These are phyloP conservation scores for Xestia sexstrigata DNA, from an alignment of 2,888 invertebrate species.

Conservation along the genomic window DNA sequence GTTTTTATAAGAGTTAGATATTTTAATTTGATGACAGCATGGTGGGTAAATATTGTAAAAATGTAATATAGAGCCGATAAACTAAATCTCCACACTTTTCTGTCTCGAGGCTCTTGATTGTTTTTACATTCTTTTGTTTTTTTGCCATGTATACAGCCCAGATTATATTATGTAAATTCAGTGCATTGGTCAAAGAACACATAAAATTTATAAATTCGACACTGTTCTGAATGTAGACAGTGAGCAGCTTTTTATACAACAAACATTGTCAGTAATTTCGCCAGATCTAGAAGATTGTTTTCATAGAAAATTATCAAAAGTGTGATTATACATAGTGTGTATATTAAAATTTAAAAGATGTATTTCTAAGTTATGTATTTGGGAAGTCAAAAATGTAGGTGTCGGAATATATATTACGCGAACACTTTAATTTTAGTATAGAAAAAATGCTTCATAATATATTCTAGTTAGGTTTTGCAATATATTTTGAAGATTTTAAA, in stretches of 20 bases:
- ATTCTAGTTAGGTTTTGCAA: conserved; percentile 53
- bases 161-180: conserved; percentile 31
- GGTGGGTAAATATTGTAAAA: conserved; percentile 17
- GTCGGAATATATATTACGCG: conserved; percentile 52
- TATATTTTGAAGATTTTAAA: conserved; percentile 42
- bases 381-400: conserved; percentile 59
- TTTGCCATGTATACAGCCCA: conserved; percentile 35
- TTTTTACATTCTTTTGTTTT: conserved; percentile 12
- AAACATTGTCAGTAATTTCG: conserved; percentile 41
- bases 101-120: conserved; percentile 3
- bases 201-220: conserved; percentile 12
- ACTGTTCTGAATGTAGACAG: conserved; percentile 15
- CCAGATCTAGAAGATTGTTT: conserved; percentile 44
- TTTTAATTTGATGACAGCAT: conserved; percentile 18
- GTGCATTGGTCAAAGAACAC: conserved; percentile 35
- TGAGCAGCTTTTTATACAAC: conserved; percentile 45
- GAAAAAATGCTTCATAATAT: conserved; percentile 59
- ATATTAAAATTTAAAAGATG: conserved; percentile 60
- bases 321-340: conserved; percentile 64
- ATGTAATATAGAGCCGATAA: conserved; percentile 22
- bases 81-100: conserved; percentile 4
- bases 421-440: conserved; percentile 49
- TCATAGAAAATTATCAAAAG: conserved; percentile 61
- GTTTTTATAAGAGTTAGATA: conserved; percentile 25
- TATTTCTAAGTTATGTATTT: conserved; percentile 58